Percentiles rank a stretch among this genome's conserved stretches.
Evolutionary conservation across 1,140 invertebrate species (phyloP).

Genomic region (Apis cerana): DNA sequence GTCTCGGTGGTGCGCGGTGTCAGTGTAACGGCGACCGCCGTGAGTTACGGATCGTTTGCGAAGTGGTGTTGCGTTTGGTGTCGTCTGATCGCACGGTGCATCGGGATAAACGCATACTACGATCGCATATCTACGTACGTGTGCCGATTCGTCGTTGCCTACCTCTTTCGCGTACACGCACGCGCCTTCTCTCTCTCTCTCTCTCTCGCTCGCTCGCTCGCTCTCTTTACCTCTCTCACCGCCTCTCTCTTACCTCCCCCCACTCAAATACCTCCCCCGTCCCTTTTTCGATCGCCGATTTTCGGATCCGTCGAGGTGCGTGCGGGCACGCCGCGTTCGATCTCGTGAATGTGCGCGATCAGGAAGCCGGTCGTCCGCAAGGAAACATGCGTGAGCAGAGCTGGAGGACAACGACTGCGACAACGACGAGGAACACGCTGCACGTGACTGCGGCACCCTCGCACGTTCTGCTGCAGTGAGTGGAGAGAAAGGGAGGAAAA

Average conservation of each 20-base stretch:
- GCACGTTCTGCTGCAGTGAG: slow-evolving; percentile 64
- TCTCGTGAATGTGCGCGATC: slow-evolving; percentile 56
- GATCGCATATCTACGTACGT: background rate
- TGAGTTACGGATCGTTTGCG: slow-evolving; percentile 37
- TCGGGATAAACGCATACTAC: background rate
- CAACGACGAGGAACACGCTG: slow-evolving; percentile 51
- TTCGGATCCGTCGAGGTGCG: slow-evolving; percentile 16
- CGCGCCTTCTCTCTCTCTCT: background rate
- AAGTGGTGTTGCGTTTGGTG: background rate
- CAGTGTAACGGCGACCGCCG: slow-evolving; percentile 62
- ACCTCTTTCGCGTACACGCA: background rate
- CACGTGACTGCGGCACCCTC: slow-evolving; percentile 63
- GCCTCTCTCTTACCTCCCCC: background rate
- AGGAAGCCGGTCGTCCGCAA: slow-evolving; percentile 47
- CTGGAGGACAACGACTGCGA: slow-evolving; percentile 57
- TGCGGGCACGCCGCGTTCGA: slow-evolving; percentile 27
- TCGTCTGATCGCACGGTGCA: background rate
- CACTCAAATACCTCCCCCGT: background rate
- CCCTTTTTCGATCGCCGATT: slow-evolving; percentile 16
- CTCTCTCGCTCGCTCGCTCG: background rate
- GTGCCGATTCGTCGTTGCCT: background rate
- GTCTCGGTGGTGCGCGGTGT: slow-evolving; percentile 39
- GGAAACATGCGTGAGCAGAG: slow-evolving; percentile 58
- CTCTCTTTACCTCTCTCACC: background rate
- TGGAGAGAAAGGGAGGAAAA: slow-evolving; percentile 51